Base-by-base conservation (phyloP, 1,140 invertebrate genomes). In the Helicoverpa zea region DNA sequence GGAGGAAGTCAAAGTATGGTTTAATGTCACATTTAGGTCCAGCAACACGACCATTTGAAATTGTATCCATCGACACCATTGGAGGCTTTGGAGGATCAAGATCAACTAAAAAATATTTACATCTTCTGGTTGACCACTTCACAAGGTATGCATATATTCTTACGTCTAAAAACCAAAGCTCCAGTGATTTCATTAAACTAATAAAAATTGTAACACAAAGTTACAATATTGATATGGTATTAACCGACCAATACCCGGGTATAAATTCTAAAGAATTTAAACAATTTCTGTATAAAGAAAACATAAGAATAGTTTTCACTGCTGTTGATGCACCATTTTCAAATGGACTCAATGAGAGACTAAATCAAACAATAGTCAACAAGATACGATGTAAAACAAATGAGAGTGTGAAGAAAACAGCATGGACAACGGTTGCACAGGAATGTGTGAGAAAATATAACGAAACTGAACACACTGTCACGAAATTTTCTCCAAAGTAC, bases 121-220 rank as follows among this genome's bases (percentile, higher is more conserved):
- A 73, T 29, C 49, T 73, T 2, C 18, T 73, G 56, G 2, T 13
- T 16, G 70, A 73, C n/a, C 70, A 70, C 29, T 70, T 51, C 10
- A 70, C 66, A 23, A 49, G 66, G 10, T 70, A 70, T 70, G 35
- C 82, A 52, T 79, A 78, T 76, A 80, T 77, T 23, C 58, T 82
- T 12, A 91, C 89, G 47, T 93, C 90, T 52, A 90, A 86, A 82
- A 89, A 79, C 1, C 91, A 93, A 83, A 86, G 59, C 58, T 77
- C 88, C 49, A 84, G 75, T 56, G 91, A 91, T 73, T 94, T 93
- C 64, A 88, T 94, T 5, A 91, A 91, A 86, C 68, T 93, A 59
- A 23, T 88, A 4, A 78, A 84, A 63, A 87, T 88, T 49, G 59
- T 51, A 43, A 12, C 68, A 23, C 52, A 54, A 81, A 23, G 23